Evolutionary conservation across 1,140 invertebrate genomes (phyloP).

Genomic region (Babylonia areolata): DNA sequence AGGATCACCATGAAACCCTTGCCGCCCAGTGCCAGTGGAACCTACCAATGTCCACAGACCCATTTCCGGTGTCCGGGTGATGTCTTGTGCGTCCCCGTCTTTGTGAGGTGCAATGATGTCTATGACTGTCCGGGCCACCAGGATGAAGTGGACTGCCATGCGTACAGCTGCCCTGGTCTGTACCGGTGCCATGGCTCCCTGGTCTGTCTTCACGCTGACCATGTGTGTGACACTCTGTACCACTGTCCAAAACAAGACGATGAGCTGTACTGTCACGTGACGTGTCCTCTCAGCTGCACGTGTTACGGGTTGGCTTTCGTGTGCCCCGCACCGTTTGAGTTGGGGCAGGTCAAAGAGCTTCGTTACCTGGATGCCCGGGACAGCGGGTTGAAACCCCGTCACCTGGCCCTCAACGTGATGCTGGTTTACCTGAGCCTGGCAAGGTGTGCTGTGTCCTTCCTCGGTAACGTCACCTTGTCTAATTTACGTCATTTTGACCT

Average conservation of each 20-base stretch:
- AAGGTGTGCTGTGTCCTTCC: not conserved
- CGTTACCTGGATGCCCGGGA: not conserved
- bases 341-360: not conserved
- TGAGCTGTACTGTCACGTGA: constrained; percentile 13
- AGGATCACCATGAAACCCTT: no score
- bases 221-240: constrained; percentile 38
- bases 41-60: no score
- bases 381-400: not conserved
- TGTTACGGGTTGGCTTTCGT: constrained; percentile 22
- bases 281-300: constrained; percentile 4
- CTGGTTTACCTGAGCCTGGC: constrained; percentile 31
- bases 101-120: constrained; percentile 41
- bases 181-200: constrained; percentile 22
- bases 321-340: not conserved
- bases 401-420: not conserved
- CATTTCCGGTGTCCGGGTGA: no score
- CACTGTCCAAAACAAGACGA: constrained; percentile 36
- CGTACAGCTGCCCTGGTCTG: constrained; percentile 34
- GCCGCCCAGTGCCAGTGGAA: no score
- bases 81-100: no score
- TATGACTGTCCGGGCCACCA: constrained; percentile 32
- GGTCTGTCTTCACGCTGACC: constrained; percentile 20
- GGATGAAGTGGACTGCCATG: constrained; percentile 31
- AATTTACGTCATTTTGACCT: constrained; percentile 21
- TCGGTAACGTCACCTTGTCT: not conserved